Conservation (phyloP, 2,113 vertebrate genomes). For the Orthonyx spaldingii region DNA sequence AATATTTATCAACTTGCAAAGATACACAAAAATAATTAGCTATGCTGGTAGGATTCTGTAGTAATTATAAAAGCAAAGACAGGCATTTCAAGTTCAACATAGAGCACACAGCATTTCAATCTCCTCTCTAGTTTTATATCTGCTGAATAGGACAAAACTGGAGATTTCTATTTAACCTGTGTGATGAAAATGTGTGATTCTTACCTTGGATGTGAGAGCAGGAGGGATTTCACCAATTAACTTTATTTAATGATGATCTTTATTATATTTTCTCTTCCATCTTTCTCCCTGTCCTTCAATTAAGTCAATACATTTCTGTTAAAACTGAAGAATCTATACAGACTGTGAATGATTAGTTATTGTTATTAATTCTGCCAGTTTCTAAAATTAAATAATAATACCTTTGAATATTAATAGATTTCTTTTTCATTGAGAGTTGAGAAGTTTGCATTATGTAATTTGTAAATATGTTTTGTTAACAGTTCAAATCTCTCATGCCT, state of each 20-base stretch:
- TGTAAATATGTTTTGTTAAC: background rate
- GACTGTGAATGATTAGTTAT: background rate
- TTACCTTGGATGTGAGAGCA: background rate
- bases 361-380: background rate
- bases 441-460: background rate
- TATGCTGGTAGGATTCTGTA: background rate
- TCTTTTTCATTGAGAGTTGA: background rate
- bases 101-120: background rate
- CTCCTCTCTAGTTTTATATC: background rate
- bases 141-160: background rate
- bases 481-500: background rate
- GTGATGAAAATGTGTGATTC: background rate
- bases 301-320: background rate
- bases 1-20: constrained; percentile 14
- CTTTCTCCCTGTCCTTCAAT: background rate
- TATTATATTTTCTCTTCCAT: background rate
- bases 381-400: background rate
- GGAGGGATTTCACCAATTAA: background rate
- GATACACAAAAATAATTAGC: background rate
- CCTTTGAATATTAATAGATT: background rate
- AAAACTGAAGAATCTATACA: background rate
- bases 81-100: background rate
- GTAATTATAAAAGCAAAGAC: background rate
- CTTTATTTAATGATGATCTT: background rate
- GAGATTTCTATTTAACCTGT: background rate